Conservation (phyloP, 2,113 vertebrate species). For the Corythornis madagascariensis region DNA sequence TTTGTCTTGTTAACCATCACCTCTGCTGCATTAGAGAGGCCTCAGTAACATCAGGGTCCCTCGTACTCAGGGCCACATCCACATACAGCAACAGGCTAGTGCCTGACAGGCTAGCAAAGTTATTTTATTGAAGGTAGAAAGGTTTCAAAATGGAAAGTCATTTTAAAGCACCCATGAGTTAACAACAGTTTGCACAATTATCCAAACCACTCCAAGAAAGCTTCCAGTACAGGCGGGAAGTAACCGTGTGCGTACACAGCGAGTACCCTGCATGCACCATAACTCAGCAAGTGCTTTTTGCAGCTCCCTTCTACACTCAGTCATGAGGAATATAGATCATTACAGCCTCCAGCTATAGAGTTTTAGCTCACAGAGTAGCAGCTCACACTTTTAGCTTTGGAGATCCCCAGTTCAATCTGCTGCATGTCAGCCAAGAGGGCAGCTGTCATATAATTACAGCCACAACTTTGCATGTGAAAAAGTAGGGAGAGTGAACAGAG, state of each 20-base stretch:
- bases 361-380: constrained; percentile 58
- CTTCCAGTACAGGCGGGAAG: not conserved
- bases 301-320: constrained; percentile 45
- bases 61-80: not conserved
- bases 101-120: not conserved
- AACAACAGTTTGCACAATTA: constrained; percentile 17
- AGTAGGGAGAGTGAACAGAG: constrained; percentile 14
- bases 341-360: constrained; percentile 65
- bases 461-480: constrained; percentile 69
- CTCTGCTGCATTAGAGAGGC: not conserved
- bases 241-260: not conserved
- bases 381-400: constrained; percentile 68
- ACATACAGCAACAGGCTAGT: not conserved
- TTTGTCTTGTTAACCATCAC: not conserved
- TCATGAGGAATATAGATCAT: constrained; percentile 59
- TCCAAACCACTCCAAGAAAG: not conserved
- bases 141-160: not conserved
- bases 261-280: not conserved
- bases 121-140: constrained; percentile 7
- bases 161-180: constrained; percentile 21
- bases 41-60: not conserved
- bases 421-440: constrained; percentile 69
- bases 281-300: constrained; percentile 54
- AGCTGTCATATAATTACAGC: constrained; percentile 71
- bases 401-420: constrained; percentile 71